Percentiles rank a stretch among this genome's conserved stretches.
Conservation (phyloP, 2,113 vertebrate genomes). For the Poecile atricapillus region DNA sequence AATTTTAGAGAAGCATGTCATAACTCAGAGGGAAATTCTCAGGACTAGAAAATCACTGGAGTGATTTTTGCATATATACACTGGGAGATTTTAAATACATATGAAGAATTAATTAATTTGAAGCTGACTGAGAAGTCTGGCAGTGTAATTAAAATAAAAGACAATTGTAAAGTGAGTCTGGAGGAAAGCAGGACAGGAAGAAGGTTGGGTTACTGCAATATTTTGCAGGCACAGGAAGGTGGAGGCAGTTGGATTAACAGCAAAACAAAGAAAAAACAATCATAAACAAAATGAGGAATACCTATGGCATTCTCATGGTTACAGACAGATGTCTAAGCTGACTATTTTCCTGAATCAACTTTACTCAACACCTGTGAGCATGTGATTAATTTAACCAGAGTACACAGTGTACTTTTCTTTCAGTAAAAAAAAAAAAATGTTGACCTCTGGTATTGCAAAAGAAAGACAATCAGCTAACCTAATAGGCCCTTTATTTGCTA, state of each 20-base stretch:
- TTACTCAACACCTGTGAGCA: constrained; percentile 46
- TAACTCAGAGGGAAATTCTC: constrained; percentile 32
- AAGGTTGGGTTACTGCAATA: neutral
- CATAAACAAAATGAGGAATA: neutral
- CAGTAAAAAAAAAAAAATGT: constrained; percentile 4
- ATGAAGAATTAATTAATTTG: constrained; percentile 35
- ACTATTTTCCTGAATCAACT: neutral
- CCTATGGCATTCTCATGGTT: neutral
- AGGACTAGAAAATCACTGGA: neutral
- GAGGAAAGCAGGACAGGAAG: neutral
- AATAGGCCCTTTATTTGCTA: constrained; percentile 80
- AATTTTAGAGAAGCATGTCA: neutral
- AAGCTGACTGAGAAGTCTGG: neutral
- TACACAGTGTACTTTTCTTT: neutral
- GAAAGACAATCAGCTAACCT: constrained; percentile 79
- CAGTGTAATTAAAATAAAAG: constrained; percentile 8
- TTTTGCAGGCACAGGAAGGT: neutral
- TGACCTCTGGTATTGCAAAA: constrained; percentile 70
- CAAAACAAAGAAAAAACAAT: neutral
- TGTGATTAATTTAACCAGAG: constrained; percentile 24
- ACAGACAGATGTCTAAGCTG: neutral
- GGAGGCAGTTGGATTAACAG: neutral
- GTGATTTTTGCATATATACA: neutral
- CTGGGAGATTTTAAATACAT: constrained; percentile 8
- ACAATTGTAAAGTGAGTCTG: neutral